Conservation (phyloP, 2,888 invertebrate species). For the Lasioglossum calceatum region DNA sequence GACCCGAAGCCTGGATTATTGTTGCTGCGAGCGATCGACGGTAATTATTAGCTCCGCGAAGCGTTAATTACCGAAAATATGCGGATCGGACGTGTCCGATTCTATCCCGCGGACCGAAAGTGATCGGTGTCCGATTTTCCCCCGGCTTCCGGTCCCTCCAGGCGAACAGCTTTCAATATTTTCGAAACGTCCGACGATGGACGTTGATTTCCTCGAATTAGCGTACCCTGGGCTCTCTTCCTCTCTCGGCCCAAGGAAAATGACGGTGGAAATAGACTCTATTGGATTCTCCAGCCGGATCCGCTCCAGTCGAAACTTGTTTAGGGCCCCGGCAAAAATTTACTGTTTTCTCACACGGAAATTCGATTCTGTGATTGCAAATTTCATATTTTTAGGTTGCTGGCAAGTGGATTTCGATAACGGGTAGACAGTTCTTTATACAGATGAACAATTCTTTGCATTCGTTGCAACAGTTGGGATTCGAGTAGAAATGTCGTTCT, state of each 20-base stretch:
- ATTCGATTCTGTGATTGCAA: not conserved
- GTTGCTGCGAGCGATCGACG: slow-evolving; percentile 13
- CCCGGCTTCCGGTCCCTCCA: not conserved
- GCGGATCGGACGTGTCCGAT: not conserved
- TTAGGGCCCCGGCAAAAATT: not conserved
- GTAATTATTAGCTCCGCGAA: slow-evolving; percentile 18
- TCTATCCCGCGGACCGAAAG: not conserved
- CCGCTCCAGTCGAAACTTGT: not conserved
- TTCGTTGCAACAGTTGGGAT: not conserved
- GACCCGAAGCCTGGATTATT: not conserved
- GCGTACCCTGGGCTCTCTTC: not conserved
- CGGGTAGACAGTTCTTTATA: not conserved
- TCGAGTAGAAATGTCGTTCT: no score
- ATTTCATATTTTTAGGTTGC: not conserved
- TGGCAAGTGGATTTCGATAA: not conserved
- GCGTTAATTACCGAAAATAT: slow-evolving; percentile 20
- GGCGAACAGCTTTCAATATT: not conserved
- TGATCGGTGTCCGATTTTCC: not conserved
- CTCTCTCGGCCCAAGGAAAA: not conserved
- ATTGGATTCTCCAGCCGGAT: not conserved
- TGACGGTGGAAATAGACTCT: not conserved
- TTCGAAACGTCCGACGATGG: not conserved
- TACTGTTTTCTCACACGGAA: not conserved
- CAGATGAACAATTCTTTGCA: not conserved
- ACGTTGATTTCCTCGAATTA: not conserved